Base-by-base conservation (phyloP, 2,888 invertebrate genomes). In the Brenthis hecate region DNA sequence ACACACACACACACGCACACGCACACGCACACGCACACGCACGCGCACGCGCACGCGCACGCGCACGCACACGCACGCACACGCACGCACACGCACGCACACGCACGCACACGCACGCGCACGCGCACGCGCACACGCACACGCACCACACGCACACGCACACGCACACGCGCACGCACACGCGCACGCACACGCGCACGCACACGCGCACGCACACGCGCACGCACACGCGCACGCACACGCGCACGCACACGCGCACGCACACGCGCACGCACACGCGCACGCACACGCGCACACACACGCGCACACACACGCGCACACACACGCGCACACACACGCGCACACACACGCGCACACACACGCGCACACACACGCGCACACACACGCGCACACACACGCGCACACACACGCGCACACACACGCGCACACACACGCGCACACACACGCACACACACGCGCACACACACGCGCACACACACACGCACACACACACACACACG, bases 151-250 rank as follows among this genome's bases (percentile, higher is more conserved):
- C n/a, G 0, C 0, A 1, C 36, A 36, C 36, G 4, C 23, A 23
- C 23, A n/a, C n/a, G n/a, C n/a, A n/a, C n/a, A n/a, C n/a, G n/a
- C n/a, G n/a, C 19, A 1, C 19, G 1, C 19, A 19, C 19, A 19
- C 19, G 1, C 19, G 68, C 50, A 72, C 77, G 28, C 74, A 76
- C 50, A 16, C n/a, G 0, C 6, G 1, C 36, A 36, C 36, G 1
- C 19, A 19, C 19, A 19, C 19, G 1, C 19, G 19, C 19, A 19
- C 19, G 1, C 19, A 19, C 19, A 19, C 19, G n/a, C n/a, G 0
- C 6, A 0, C 36, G 8, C 36, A 19, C 19, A 19, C 19, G 1
- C 19, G 1, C 19, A 1, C 19, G 1, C 19, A 19, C 19, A 19
- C 19, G 1, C 19, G 68, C 50, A 72, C 77, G 28, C 74, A 76